Conservation (phyloP, 2,888 invertebrate genomes). For the Crepidodera aurea region DNA sequence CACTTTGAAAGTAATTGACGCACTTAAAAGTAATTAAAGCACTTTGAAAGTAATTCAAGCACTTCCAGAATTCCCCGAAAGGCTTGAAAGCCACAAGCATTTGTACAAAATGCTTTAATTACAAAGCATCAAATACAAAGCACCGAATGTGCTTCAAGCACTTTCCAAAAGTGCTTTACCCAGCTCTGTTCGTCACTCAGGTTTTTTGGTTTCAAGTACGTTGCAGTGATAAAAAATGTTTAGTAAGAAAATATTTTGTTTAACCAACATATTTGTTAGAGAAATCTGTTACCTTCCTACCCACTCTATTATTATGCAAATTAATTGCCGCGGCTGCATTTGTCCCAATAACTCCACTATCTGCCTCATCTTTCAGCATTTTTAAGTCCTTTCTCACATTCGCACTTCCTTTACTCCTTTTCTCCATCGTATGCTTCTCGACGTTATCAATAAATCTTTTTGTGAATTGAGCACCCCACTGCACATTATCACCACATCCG, state of each 20-base stretch:
- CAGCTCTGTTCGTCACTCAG: too few relatives aligned
- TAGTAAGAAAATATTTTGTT: too few relatives aligned
- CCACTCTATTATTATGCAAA: constrained; percentile 80
- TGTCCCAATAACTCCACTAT: constrained; percentile 49
- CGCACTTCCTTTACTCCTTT: constrained; percentile 58
- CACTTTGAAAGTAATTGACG: too few relatives aligned
- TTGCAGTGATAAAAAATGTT: neutral
- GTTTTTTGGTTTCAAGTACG: neutral
- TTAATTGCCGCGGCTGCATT: constrained; percentile 75
- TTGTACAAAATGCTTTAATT: too few relatives aligned
- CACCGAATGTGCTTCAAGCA: too few relatives aligned
- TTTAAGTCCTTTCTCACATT: constrained; percentile 40
- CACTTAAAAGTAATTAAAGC: too few relatives aligned
- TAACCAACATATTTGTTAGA: neutral
- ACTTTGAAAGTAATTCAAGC: too few relatives aligned
- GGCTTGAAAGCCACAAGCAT: too few relatives aligned
- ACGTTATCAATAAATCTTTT: constrained; percentile 76
- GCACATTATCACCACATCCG: constrained; percentile 81
- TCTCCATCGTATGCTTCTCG: constrained; percentile 63
- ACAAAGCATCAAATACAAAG: too few relatives aligned
- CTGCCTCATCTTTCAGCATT: constrained; percentile 57
- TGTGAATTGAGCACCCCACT: constrained; percentile 75
- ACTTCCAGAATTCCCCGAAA: too few relatives aligned
- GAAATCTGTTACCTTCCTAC: constrained; percentile 69
- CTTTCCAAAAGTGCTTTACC: too few relatives aligned